Conservation (phyloP, 2,888 invertebrate genomes). For the Lithophane ornitopus region DNA sequence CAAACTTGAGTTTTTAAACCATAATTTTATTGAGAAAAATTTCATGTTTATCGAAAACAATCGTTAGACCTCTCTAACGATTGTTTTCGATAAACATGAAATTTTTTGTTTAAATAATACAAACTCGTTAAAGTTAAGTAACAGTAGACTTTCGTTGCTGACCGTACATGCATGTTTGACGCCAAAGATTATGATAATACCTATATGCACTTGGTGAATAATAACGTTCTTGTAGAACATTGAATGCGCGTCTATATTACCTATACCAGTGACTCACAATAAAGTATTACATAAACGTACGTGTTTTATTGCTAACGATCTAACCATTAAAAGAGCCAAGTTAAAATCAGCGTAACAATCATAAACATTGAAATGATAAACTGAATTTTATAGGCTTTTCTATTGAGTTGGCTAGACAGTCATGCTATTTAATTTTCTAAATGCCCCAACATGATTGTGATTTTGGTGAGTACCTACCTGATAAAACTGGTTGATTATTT, state of each 20-base stretch:
- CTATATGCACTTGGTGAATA: not conserved
- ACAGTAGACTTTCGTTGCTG: not conserved
- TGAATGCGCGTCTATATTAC: not conserved
- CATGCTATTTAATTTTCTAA: conserved; percentile 29
- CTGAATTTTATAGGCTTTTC: conserved; percentile 48
- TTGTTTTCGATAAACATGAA: too few species aligned
- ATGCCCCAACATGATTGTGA: conserved; percentile 67
- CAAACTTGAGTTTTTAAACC: not conserved
- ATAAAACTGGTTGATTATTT: not conserved
- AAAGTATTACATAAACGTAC: conserved; percentile 42
- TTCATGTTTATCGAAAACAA: not conserved
- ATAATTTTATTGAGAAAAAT: not conserved
- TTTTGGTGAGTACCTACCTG: conserved; percentile 70
- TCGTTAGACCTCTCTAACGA: too few species aligned
- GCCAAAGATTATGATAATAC: conserved; percentile 9
- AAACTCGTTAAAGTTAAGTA: not conserved
- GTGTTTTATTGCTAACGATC: conserved; percentile 56
- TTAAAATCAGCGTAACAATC: conserved; percentile 67
- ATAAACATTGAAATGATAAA: conserved; percentile 44
- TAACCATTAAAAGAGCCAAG: conserved; percentile 49
- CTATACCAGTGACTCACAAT: conserved; percentile 30
- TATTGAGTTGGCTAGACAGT: conserved; percentile 34
- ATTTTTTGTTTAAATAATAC: too few species aligned
- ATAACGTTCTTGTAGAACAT: not conserved
- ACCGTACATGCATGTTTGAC: conserved; percentile 1